Conservation (phyloP, 2,888 invertebrate genomes). For the Patella ulyssiponensis region DNA sequence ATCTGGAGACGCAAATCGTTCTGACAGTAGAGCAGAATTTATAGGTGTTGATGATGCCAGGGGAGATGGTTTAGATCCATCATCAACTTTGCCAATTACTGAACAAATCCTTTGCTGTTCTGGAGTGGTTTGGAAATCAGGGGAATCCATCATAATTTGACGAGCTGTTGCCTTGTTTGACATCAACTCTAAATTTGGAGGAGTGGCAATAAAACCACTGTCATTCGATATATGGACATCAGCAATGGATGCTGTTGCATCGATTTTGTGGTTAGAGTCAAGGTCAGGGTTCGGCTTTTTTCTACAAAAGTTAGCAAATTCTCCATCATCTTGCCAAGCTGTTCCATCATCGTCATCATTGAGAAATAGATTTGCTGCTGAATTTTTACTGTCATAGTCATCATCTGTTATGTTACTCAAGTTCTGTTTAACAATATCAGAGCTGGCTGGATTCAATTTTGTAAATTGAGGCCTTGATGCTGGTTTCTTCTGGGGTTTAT, state of each 20-base stretch:
- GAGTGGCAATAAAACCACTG: slow-evolving; percentile 3
- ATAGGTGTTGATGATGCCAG: slow-evolving; percentile 26
- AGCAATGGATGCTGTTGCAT: too few relatives aligned
- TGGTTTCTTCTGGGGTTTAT: slow-evolving; percentile 23
- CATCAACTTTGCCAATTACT: not conserved
- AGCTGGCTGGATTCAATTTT: not conserved
- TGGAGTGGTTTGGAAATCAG: slow-evolving; percentile 2
- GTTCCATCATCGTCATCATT: slow-evolving; percentile 46
- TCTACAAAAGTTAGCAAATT: not conserved
- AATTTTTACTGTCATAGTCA: slow-evolving; percentile 37
- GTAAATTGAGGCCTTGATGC: slow-evolving; percentile 2
- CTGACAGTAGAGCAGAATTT: not conserved
- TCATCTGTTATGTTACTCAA: slow-evolving; percentile 43
- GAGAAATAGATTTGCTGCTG: slow-evolving; percentile 37
- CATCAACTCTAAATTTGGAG: not conserved
- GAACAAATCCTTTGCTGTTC: not conserved
- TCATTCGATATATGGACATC: not conserved
- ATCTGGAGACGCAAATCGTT: slow-evolving; percentile 12
- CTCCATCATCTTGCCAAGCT: not conserved
- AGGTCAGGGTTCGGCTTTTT: too few relatives aligned
- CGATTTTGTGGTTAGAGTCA: too few relatives aligned
- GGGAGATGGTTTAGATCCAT: slow-evolving; percentile 3
- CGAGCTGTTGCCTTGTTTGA: not conserved
- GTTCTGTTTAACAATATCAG: slow-evolving; percentile 50
- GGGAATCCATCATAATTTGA: not conserved